Evolutionary conservation across 2,797 vertebrate genomes (phyloP), one percentile per base, ranked within the genome.

Genomic region (Hozukius guyotensis): DNA sequence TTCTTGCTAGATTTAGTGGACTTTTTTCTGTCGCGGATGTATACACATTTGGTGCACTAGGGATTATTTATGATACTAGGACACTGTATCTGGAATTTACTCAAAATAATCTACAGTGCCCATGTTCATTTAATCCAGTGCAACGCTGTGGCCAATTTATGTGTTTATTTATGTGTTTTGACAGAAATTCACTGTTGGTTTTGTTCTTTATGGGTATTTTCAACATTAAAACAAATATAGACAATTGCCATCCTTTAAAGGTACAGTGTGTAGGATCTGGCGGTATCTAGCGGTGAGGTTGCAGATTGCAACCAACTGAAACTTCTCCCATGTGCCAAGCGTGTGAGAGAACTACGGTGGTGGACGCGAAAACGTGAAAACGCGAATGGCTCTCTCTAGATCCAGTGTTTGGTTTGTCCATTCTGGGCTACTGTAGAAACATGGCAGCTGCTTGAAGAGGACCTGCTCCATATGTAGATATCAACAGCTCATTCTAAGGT

Each of bases 291-390:
- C 1, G 7, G 42, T 46, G 42, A 46, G 42, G 42, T 46, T 18
- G 42, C 42, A 46, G 42, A 46, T 46, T 46, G 42, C 16, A 46
- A 46, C 42, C 42, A 42, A 46, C 42, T 46, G 42, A 46, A 46
- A 18, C 16, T 18, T 46, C 42, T 46, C 42, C 42, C 16, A 0
- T 4, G 42, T 46, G 16, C 3, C 42, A 46, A 46, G 16, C 0
- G 7, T 4, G 16, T 46, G 16, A 18, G 42, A 46, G 16, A 46
- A 46, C 42, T 46, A 46, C 5, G 0, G 42, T 46, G 42, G 42
- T 0, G 0, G 42, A 46, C 3, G 0, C 3, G 16, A 46, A 46
- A 42, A 38, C 13, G 36, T 2, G 16, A 46, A 46, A 46, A 46
- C 16, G 42, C 3, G 7, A 46, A 4, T 46, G 16, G 0, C 42